phyloP scores from a whole-genome alignment of 2,888 invertebrate genomes.

The Andricus curvator region DNA sequence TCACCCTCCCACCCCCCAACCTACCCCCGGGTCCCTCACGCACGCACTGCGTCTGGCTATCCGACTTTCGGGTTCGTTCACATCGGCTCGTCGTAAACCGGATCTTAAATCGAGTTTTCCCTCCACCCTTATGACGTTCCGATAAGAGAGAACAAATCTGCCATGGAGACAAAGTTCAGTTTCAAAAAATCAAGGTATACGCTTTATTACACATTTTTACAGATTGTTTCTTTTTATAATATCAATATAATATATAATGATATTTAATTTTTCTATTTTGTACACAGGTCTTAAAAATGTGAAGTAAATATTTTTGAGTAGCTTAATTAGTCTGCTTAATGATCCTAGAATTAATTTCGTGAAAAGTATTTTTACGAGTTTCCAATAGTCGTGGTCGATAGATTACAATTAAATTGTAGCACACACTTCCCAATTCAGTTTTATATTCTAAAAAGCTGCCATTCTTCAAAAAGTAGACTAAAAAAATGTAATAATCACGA shows the following conservation, averaged over 20 bases:
- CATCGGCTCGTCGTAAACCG: constrained; percentile 48
- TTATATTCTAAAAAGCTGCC: too few relatives aligned
- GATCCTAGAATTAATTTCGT: too few relatives aligned
- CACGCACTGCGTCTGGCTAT: constrained; percentile 61
- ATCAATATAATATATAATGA: neutral
- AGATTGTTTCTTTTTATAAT: neutral
- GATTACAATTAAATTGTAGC: too few relatives aligned
- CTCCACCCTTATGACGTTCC: neutral
- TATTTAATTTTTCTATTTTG: neutral
- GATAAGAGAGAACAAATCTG: neutral
- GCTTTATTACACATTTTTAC: neutral
- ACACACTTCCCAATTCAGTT: too few relatives aligned
- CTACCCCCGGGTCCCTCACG: constrained; percentile 49
- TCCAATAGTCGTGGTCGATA: too few relatives aligned
- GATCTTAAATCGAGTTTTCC: constrained; percentile 34
- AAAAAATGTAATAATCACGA: too few relatives aligned
- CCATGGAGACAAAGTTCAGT: neutral
- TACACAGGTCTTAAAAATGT: too few relatives aligned
- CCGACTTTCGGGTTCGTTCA: constrained; percentile 62
- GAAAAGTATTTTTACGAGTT: too few relatives aligned
- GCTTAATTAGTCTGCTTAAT: too few relatives aligned
- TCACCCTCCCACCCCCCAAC: constrained; percentile 17
- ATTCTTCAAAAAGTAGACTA: too few relatives aligned
- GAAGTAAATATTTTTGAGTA: too few relatives aligned
- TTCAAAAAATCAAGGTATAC: neutral